Evolutionary conservation across 2,888 invertebrate species (phyloP), one percentile per base, ranked within the genome.

Genomic region (Hololepta plana): DNA sequence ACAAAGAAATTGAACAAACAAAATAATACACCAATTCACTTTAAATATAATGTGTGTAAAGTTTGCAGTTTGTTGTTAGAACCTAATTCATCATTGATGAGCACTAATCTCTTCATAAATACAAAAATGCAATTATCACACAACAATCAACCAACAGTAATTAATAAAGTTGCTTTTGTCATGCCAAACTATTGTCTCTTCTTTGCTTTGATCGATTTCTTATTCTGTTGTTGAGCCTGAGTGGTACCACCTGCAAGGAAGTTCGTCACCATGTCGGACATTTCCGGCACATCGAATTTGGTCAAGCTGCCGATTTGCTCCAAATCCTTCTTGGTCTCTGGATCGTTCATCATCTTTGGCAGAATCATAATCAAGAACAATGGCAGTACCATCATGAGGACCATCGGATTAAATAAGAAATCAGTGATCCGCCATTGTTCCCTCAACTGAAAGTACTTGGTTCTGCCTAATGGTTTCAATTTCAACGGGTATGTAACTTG

Each of bases 341-440:
- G 93, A 56, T 96, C 96, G 47, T 88, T 93, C 76, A 96, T 84
- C 70, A 95, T 75, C 54, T 91, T 93, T 1, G 95, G 93, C 43
- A 95, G 55, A 34, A 95, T 64, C 72, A 93, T 80, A 40, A 96
- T 80, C 4, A 95, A 59, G 3, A 93, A 48, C 15, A 95, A 57
- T 0, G 95, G 95, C 35, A 95, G 51, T 12, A 95, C 72, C 93
- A 95, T 96, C 84, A 95, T 95, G 34, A 96, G 64, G 4, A 95
- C 84, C 93, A 95, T 95, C 2, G 95, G 95, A 53, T 85, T 93
- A 53, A 93, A 82, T 15, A 98, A 54, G 54, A 96, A 84, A 59
- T 98, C 96, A 1, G 93, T 93, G 7, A 95, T 61, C 46, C 93
- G 69, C 93, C 93, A 95, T 47, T 95, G 91, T 50, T 98, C 96